Evolutionary conservation across 2,888 invertebrate species (phyloP), one percentile per base, ranked within the genome.

Genomic region (Agrochola circellaris): DNA sequence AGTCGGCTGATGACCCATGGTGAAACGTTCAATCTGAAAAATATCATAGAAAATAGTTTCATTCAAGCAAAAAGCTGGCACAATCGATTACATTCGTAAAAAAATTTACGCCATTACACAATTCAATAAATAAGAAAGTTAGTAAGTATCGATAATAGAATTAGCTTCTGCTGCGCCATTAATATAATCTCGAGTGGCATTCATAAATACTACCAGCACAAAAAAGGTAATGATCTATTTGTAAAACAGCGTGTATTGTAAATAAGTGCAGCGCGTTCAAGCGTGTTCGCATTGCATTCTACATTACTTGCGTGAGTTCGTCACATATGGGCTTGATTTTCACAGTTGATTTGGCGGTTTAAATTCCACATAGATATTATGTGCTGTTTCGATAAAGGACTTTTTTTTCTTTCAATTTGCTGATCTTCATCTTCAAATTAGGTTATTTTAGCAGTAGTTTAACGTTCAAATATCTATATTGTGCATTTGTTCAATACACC

Each of bases 201-300:
- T 42, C 54, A 73, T 65, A 62, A 73, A 66, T 69, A 68, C 56
- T 6, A 26, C 0, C 4, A 61, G 26, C 5, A 51, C 51, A 68
- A 66, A 83, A 74, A 77, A 71, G 38, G 26, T 66, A 70, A 76
- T 54, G 68, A 75, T 74, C 81, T 81, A 72, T 78, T 84, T 76
- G 82, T 78, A 84, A 73, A 84, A 70, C 85, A 76, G 71, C 56
- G 70, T 75, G 74, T 45, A 72, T 62, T 77, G 66, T 67, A 66
- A 74, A 84, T 81, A 77, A 23, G 58, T 75, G 73, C n/a, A 56
- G 75, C 69, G 77, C 77, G 75, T 73, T 84, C 77, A 66, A 61
- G 77, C 81, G 61, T 77, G 15, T 9, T 54, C 58, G 42, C 42
- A 13, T 61, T 61, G 48, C 72, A 84, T 84, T 81, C 75, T 30